A percentile compares a stretch with the other conserved stretches of the same genome.
Conservation (phyloP, 2,888 invertebrate genomes). For the Torymus texanus region DNA sequence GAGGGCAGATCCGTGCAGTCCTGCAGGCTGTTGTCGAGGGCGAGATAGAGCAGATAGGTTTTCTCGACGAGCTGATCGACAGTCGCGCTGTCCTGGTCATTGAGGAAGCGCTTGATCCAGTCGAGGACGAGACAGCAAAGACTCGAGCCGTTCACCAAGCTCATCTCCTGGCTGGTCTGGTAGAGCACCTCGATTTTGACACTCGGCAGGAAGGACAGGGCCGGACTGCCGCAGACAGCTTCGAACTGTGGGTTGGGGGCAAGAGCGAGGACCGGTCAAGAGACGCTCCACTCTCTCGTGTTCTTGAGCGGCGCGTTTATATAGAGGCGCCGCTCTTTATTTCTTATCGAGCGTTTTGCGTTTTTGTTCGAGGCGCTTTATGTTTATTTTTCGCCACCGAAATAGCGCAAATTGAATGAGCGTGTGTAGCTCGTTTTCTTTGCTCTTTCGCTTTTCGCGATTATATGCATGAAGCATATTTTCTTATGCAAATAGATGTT, state of each 20-base stretch:
- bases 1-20: slow-evolving; percentile 86
- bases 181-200: slow-evolving; percentile 86
- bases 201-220: slow-evolving; percentile 81
- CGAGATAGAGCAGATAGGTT: slow-evolving; percentile 85
- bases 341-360: background rate
- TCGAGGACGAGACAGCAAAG: slow-evolving; percentile 81
- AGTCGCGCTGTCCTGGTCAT: slow-evolving; percentile 65
- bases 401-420: too few relatives aligned
- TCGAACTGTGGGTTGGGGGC: slow-evolving; percentile 77
- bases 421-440: too few relatives aligned
- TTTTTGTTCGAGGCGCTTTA: too few relatives aligned
- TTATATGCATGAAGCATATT: background rate
- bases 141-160: slow-evolving; percentile 77
- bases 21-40: slow-evolving; percentile 84
- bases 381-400: too few relatives aligned
- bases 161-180: slow-evolving; percentile 83
- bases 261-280: slow-evolving; percentile 29
- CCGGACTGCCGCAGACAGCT: slow-evolving; percentile 80
- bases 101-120: slow-evolving; percentile 76
- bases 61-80: slow-evolving; percentile 80
- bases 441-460: too few relatives aligned
- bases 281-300: slow-evolving; percentile 17
- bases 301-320: too few relatives aligned
- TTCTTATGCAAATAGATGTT: background rate
- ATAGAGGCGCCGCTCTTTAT: background rate